phyloP scores from a whole-genome alignment of 2,113 vertebrate genomes.

The Arothron firmamentum region DNA sequence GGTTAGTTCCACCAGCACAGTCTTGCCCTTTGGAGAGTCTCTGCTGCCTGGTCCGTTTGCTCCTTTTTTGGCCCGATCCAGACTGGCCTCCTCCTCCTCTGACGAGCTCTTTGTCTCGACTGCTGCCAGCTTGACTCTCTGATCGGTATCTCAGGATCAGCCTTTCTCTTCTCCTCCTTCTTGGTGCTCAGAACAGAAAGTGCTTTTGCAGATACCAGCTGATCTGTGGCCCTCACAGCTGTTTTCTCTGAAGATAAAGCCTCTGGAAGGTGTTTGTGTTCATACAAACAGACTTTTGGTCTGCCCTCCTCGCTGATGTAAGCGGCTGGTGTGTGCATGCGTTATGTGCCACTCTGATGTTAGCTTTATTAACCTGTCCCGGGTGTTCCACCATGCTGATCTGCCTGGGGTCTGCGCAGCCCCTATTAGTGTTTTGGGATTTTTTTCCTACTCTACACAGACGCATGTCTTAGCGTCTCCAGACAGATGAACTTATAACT shows the following conservation, averaged over 20 bases:
- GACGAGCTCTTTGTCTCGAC: conserved; percentile 32
- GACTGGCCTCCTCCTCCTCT: conserved; percentile 28
- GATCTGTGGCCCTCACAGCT: no score
- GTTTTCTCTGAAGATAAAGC: conserved; percentile 14
- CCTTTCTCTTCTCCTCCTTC: no score
- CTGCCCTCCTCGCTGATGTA: conserved; percentile 57
- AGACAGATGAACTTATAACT: no score
- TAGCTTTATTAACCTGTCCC: conserved; percentile 69
- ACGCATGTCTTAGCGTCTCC: no score
- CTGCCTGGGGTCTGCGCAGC: no score
- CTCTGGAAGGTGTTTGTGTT: conserved; percentile 19
- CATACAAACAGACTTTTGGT: conserved; percentile 12
- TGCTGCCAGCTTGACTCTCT: conserved; percentile 57
- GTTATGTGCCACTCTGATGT: conserved; percentile 65
- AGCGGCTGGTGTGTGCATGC: conserved; percentile 55
- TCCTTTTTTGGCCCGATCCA: neutral
- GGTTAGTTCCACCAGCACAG: conserved; percentile 46
- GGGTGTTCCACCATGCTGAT: neutral
- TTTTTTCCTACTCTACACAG: no score
- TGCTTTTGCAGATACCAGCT: no score
- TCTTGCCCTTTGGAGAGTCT: neutral
- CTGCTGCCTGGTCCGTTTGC: neutral
- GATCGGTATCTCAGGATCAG: conserved; percentile 13
- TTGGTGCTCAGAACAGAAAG: no score
- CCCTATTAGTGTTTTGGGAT: no score